Base-by-base conservation (phyloP, 2,888 invertebrate species). In the Pristionchus arcanus region DNA sequence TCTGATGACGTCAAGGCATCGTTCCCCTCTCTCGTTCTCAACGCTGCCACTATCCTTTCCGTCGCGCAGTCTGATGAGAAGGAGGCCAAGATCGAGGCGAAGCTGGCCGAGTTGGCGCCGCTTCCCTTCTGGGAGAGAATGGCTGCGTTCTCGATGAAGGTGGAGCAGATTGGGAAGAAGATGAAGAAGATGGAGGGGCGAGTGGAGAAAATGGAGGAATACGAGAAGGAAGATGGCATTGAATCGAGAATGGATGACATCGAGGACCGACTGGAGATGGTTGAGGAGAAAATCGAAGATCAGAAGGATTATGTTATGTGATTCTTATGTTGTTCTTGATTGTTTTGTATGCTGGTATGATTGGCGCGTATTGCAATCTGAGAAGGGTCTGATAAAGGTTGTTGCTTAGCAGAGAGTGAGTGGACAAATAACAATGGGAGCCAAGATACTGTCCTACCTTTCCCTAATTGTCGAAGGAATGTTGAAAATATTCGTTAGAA, bases 101-200 rank as follows among this genome's bases (percentile, higher is more conserved):
- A 71, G 68, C 4, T 66, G 5, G n/a, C 16, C 28, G 68, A 71
- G 34, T 13, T 34, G 68, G 15, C 31, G 31, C 2, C 28, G 4
- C 34, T 71, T 31, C 68, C 68, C 68, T 71, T 71, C 68, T 34
- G 68, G 68, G 68, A 71, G 28, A 28, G 68, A 71, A 71, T 71
- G 68, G 68, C 34, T 21, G 2, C 31, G 16, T 31, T 71, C 31
- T 34, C 68, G 15, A 19, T 71, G 28, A 71, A 71, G 34, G 34
- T 71, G 31, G 68, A 71, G 34, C 13, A 28, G 31, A 71, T 71
- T 71, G 68, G 34, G 21, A 16, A 71, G 68, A 71, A 71, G 68
- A 71, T 71, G 68, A 31, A 16, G 31, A 71, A 71, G 15, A 15
- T 71, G 34, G 68, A 34, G 34, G 68, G 19, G 19, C 31, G 68